Percentiles rank a stretch among this genome's conserved stretches.
These are phyloP conservation scores for Tenodera sinensis DNA, from an alignment of 2,888 invertebrate species.

Conservation along the genomic window DNA sequence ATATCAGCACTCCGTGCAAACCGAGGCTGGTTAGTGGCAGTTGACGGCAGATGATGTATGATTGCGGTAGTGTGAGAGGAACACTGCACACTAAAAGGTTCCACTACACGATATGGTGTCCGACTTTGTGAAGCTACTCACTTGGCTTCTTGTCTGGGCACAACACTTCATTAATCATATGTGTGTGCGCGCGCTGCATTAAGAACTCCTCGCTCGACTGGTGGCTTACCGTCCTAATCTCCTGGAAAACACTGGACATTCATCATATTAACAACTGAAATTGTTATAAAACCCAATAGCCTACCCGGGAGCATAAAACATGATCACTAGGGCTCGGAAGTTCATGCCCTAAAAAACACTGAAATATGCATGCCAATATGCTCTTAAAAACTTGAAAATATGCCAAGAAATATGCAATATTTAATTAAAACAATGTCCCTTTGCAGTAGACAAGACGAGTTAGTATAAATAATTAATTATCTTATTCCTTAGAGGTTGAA, in stretches of 20 bases:
- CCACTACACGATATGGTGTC: not conserved
- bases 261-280: not conserved
- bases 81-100: not conserved
- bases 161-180: not conserved
- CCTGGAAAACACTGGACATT: not conserved
- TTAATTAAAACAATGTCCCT: too few relatives aligned
- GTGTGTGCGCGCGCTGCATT: not conserved
- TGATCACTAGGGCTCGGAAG: too few relatives aligned
- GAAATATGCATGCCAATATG: too few relatives aligned
- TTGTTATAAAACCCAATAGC: not conserved
- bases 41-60: slow-evolving; percentile 12
- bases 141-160: not conserved
- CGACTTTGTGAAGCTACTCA: not conserved
- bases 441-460: too few relatives aligned
- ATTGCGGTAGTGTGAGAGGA: not conserved
- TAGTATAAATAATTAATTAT: too few relatives aligned
- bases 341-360: too few relatives aligned
- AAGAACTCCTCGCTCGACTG: not conserved
- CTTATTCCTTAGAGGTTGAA: too few relatives aligned
- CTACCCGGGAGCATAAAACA: not conserved
- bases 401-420: too few relatives aligned
- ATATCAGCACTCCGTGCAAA: not conserved
- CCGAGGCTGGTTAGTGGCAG: not conserved
- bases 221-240: not conserved
- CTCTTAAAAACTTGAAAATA: too few relatives aligned